Base-by-base conservation (phyloP, 2,113 vertebrate species). In the Mustelus asterias region DNA sequence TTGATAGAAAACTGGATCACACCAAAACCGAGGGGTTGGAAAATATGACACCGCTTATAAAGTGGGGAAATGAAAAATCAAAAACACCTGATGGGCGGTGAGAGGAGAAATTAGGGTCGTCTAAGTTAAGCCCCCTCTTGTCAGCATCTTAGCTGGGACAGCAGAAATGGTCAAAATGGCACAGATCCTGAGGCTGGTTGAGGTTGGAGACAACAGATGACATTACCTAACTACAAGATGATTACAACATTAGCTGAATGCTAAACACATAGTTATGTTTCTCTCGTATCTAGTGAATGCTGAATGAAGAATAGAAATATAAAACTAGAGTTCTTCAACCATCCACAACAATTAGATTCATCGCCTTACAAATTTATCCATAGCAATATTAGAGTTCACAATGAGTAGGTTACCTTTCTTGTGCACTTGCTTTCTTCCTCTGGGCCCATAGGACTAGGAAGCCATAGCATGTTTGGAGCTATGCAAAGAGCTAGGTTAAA, bases 381-480 rank as follows among this genome's bases (percentile, higher is more conserved):
- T 63, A 2, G 60, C 41, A 76, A 4, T 67, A 1, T 44, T 16
- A n/a, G 10, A 41, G 33, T 95, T 24, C 88, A 94, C 26, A 70
- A 13, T 69, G 1, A 24, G 22, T 95, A 44, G 22, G 37, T 96
- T 97, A 98, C 98, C 98, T 98, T 98, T 96, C 97, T 97, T 0
- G 97, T 97, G 70, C 97, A 97, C 16, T 96, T 97, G 96, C 97
- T 98, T 63, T 98, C 98, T 93, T 98, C 97, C 65, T 98, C 98
- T 3, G 98, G 97, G 41, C 97, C 97, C 3, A 97, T 96, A 24
- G 97, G 96, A 29, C 96, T 96, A 0, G 98, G 97, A 0, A 98
- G 97, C 98, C 98, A 98, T 54, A 98, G 96, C 97, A 98, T 98
- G 96, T 98, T 98, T 96, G 98, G 98, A 67, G 98, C 98, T 44